Evolutionary conservation across 2,113 vertebrate species (phyloP).

Genomic region (Coreoperca whiteheadi): DNA sequence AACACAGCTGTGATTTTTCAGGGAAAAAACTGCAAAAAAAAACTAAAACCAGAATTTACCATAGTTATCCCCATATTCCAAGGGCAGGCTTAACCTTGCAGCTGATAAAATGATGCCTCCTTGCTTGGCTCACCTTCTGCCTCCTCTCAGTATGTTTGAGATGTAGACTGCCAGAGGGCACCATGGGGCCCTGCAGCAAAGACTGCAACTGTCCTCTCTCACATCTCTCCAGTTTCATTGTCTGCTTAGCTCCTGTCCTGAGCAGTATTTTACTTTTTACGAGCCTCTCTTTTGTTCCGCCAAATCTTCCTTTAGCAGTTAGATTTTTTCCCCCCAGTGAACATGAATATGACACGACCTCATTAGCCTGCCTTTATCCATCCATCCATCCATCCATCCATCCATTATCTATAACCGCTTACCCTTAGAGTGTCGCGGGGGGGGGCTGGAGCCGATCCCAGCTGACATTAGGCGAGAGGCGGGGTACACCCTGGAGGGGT

Average conservation of each 20-base stretch:
- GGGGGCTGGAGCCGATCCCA: no score
- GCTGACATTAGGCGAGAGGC: no score
- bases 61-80: not conserved
- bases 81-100: constrained; percentile 9
- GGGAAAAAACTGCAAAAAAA: not conserved
- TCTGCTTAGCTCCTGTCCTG: not conserved
- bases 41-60: not conserved
- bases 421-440: no score
- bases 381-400: no score
- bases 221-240: not conserved
- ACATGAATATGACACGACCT: not conserved
- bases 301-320: not conserved
- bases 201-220: not conserved
- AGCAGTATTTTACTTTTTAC: not conserved
- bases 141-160: not conserved
- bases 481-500: no score
- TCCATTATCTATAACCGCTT: no score
- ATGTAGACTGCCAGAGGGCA: constrained; percentile 20
- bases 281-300: not conserved
- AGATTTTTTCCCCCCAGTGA: not conserved
- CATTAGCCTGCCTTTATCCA: not conserved
- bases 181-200: not conserved
- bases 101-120: constrained; percentile 22
- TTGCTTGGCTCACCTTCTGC: constrained; percentile 26
- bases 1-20: not conserved